Evolutionary conservation across 2,888 invertebrate species (phyloP).

Genomic region (Acleris literana): DNA sequence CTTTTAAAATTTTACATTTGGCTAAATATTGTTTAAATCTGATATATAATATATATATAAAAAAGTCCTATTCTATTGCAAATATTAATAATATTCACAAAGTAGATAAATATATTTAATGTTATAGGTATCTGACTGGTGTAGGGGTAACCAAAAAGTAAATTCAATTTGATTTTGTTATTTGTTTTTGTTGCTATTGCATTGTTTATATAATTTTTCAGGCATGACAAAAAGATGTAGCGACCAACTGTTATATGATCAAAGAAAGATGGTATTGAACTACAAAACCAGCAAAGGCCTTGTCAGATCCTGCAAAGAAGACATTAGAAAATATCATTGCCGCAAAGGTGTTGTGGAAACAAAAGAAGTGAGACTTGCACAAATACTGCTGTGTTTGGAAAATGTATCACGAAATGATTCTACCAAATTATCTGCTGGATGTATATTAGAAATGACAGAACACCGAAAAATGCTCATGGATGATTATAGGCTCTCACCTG

Average conservation of each 20-base stretch:
- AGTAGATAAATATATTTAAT: too few species aligned
- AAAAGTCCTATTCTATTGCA: too few species aligned
- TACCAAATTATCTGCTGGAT: constrained; percentile 89
- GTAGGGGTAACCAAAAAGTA: too few species aligned
- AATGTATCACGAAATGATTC: constrained; percentile 88
- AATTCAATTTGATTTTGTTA: background rate
- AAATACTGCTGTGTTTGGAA: constrained; percentile 96
- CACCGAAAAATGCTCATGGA: constrained; percentile 96
- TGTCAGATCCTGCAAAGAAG: constrained; percentile 93
- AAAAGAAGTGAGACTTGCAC: constrained; percentile 92
- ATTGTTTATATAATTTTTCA: constrained; percentile 48
- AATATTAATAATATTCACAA: too few species aligned
- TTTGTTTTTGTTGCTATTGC: background rate
- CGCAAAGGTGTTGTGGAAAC: constrained; percentile 91
- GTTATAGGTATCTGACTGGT: too few species aligned
- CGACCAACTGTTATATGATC: constrained; percentile 92
- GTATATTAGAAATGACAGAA: constrained; percentile 94
- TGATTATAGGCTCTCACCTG: constrained; percentile 96
- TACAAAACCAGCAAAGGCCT: constrained; percentile 95
- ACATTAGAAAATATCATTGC: constrained; percentile 94
- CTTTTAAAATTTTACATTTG: background rate
- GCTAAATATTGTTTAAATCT: too few species aligned
- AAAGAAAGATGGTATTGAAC: constrained; percentile 94
- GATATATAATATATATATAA: too few species aligned
- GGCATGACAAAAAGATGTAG: constrained; percentile 88